These are phyloP conservation scores for Plotosus lineatus DNA, from an alignment of 2,113 vertebrate genomes.

Conservation along the genomic window DNA sequence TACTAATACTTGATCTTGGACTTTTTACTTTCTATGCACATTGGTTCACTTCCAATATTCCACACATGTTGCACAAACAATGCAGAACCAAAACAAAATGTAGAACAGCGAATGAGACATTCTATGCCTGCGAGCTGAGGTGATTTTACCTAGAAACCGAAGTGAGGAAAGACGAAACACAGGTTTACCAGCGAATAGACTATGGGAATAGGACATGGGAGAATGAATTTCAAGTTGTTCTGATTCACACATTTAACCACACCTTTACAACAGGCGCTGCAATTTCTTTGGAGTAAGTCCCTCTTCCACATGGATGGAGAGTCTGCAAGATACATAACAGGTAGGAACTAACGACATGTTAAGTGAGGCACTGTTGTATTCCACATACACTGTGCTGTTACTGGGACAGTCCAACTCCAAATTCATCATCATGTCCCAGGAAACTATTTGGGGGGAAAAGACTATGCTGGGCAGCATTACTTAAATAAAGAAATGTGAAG, in stretches of 20 bases:
- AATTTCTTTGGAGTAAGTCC: slow-evolving; percentile 58
- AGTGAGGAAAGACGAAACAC: too few relatives aligned
- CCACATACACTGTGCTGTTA: background rate
- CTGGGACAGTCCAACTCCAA: background rate
- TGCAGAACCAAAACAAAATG: too few relatives aligned
- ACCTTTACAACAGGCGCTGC: background rate
- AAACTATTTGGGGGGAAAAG: background rate
- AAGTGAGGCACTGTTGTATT: background rate
- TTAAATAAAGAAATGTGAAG: slow-evolving; percentile 17
- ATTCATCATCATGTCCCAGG: background rate
- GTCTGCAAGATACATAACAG: slow-evolving; percentile 33
- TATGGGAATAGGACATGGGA: too few relatives aligned
- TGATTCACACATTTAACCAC: background rate
- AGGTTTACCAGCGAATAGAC: too few relatives aligned
- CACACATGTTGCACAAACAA: too few relatives aligned
- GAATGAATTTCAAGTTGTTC: background rate
- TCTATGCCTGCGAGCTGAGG: too few relatives aligned
- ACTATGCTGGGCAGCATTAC: background rate
- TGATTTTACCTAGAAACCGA: too few relatives aligned
- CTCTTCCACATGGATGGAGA: slow-evolving; percentile 58
- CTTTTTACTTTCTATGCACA: too few relatives aligned
- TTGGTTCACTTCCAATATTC: too few relatives aligned
- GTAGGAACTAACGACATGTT: background rate
- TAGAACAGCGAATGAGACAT: too few relatives aligned
- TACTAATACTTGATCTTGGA: too few relatives aligned